Base-by-base conservation (phyloP, 2,888 invertebrate species). In the Drosophila leonis region DNA sequence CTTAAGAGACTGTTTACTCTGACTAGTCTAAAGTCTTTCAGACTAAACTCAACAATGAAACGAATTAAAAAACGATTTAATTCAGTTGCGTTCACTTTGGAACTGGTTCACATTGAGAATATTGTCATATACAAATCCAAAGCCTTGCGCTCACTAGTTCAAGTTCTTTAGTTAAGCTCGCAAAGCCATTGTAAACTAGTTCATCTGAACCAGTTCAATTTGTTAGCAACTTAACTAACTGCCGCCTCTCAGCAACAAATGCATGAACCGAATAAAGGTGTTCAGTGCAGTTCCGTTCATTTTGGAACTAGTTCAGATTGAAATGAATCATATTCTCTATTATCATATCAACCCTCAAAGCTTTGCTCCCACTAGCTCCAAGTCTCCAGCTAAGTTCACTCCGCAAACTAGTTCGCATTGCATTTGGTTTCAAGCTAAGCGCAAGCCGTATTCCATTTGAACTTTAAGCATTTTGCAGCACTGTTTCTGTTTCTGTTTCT, bases 401-500 rank as follows among this genome's bases (percentile, higher is more conserved):
- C 13, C 7, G 49, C 8, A 31, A 54, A 54, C 54, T 10, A n/a
- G 10, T 8, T 27, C 35, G 1, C 18, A 27, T 27, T 27, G 41
- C 41, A 18, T 9, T 3, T 2, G 5, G 39, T 24, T 20, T 0
- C 15, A 35, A 8, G 20, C 4, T 8, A 9, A 52, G 4, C 51
- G 20, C 12, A 49, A 24, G 15, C 0, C 10, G 9, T 15, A 20
- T 35, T 24, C 15, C 20, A 20, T 41, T 20, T 24, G 27, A 31
- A 13, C 31, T 44, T 65, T 10, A 65, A 31, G 18, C 44, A 65
- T 18, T 44, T 24, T 46, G 7, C 20, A 39, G 15, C 42, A 3
- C 33, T 52, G 2, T 57, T 51, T 54, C 24, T 24, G 24, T 3
- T 24, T 44, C 0, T 10, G 48, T 3, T 18, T 18, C 18, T 18